Evolutionary conservation across 1,140 invertebrate genomes (phyloP), one percentile per base, ranked within the genome.

Genomic region (Matsumurasca onukii): DNA sequence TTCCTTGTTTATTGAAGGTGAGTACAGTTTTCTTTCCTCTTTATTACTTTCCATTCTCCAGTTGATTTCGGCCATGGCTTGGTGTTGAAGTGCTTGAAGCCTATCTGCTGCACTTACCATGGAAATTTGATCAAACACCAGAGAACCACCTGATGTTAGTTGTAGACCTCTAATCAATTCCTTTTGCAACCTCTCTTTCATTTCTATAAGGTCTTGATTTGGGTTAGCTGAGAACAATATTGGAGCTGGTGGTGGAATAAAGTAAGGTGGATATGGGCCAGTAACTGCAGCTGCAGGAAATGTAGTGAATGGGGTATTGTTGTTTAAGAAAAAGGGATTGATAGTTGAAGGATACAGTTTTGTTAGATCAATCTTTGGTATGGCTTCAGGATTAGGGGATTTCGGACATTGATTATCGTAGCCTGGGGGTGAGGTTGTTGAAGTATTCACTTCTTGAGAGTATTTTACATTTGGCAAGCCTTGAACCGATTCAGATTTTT

Each of bases 181-280:
- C 71, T 88, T 88, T 31, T 88, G 85, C n/a, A 89, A 79, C 30
- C 85, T 80, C 34, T 88, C 85, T 72, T 87, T 87, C 71, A 89
- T 82, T 72, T 86, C 82, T 13, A 83, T 77, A 63, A 87, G 78
- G 66, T 88, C 85, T 70, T 84, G 85, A 1, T 82, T 80, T 49
- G 86, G 81, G 27, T 85, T 76, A 39, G 84, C 81, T 24, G 82
- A 81, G 64, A 82, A 82, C 77, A 86, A 81, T 73, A 88, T 84
- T 9, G 86, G 77, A 24, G 82, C 79, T 1, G 83, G 83, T 24
- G 71, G 69, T 15, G 72, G 52, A 15, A 71, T 66, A 31, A 72
- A 72, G 57, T 69, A 73, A 15, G 72, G 69, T 39, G 72, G 66
- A 45, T 66, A 69, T 15, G 67, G 49, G n/a, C 31, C 57, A 24